Evolutionary conservation across 1,140 invertebrate species (phyloP).

Genomic region (Acyrthosiphon pisum): DNA sequence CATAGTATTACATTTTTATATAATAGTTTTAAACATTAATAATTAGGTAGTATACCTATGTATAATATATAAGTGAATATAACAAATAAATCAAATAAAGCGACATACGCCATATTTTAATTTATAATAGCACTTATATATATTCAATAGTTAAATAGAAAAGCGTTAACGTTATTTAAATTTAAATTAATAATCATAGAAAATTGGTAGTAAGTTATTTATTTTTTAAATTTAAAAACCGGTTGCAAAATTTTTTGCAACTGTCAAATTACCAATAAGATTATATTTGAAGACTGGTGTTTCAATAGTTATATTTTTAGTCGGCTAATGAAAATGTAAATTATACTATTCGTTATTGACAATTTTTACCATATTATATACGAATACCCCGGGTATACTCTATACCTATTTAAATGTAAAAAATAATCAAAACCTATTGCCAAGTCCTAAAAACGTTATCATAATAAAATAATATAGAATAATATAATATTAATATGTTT

Average conservation of each 20-base stretch:
- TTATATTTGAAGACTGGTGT: background rate
- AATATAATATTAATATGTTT: background rate
- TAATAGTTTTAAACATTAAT: no score
- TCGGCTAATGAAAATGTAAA: background rate
- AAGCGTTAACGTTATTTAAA: background rate
- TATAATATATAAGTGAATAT: no score
- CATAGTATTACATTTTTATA: no score
- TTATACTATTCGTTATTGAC: background rate
- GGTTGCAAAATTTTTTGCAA: background rate
- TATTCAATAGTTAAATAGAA: background rate
- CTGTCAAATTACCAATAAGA: background rate
- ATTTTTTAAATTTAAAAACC: background rate
- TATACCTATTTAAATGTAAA: background rate
- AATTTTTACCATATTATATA: background rate
- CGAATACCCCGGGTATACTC: background rate
- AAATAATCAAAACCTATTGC: background rate
- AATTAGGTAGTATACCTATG: no score
- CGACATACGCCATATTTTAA: background rate
- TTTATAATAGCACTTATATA: background rate
- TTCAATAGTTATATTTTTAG: background rate
- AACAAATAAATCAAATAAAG: no score
- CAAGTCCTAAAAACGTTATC: background rate
- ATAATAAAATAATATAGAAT: no score
- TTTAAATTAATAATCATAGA: background rate
- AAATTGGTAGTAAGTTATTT: background rate